These are phyloP conservation scores for Eupelmus urozonus DNA, from an alignment of 2,888 invertebrate species.

Conservation along the genomic window DNA sequence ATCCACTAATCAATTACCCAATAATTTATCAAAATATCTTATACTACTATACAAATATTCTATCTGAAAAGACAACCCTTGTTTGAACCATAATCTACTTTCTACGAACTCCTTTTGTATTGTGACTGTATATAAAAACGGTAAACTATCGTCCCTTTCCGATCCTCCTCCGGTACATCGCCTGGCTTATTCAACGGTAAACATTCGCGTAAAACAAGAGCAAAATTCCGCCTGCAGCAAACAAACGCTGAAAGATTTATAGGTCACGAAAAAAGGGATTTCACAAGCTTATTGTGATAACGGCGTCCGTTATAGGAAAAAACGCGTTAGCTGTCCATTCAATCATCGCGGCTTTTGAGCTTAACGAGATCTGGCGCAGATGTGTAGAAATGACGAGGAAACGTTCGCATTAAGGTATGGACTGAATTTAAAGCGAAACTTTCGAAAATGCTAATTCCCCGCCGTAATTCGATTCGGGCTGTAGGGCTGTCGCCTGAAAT, in stretches of 20 bases:
- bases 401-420: background rate
- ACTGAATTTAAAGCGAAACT: constrained; percentile 24
- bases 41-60: no score
- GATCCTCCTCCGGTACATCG: no score
- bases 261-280: background rate
- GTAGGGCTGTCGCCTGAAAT: background rate
- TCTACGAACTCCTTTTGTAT: no score
- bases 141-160: no score
- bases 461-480: constrained; percentile 20
- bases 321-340: background rate
- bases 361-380: background rate
- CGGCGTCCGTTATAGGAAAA: background rate
- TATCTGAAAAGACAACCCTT: no score
- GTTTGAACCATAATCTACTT: no score
- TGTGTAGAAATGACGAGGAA: background rate
- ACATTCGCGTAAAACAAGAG: constrained; percentile 72
- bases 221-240: constrained; percentile 65
- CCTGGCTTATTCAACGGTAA: constrained; percentile 73
- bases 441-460: constrained; percentile 37
- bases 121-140: no score
- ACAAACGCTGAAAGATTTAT: background rate
- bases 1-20: no score
- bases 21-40: no score
- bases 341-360: background rate
- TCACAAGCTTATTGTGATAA: no score